Conservation (phyloP, 2,888 invertebrate species). For the Polydrusus cervinus region DNA sequence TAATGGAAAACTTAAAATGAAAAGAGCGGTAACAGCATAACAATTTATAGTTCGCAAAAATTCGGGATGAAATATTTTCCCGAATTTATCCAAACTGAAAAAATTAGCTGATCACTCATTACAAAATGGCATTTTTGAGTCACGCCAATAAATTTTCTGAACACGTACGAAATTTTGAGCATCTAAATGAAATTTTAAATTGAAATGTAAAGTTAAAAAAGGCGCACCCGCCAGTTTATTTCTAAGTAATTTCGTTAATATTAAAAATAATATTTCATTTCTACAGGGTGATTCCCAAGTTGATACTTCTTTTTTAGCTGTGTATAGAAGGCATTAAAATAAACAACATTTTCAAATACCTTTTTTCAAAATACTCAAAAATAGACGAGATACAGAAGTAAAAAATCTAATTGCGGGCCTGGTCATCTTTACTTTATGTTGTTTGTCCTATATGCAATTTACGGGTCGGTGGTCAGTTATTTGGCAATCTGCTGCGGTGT, state of each 20-base stretch:
- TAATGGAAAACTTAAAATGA: constrained; percentile 9
- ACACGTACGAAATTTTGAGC: constrained; percentile 12
- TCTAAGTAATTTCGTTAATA: neutral
- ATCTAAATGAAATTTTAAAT: constrained; percentile 1
- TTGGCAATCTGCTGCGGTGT: too few species aligned
- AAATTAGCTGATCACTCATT: neutral
- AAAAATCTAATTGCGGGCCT: too few species aligned
- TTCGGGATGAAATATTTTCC: neutral
- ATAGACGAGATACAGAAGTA: too few species aligned
- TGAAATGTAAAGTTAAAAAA: neutral
- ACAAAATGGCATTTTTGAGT: neutral
- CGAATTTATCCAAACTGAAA: neutral
- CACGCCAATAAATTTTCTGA: neutral
- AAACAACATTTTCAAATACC: too few species aligned
- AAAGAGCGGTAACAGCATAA: neutral
- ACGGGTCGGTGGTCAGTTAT: too few species aligned
- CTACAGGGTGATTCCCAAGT: too few species aligned
- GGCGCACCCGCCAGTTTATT: constrained; percentile 1
- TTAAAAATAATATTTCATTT: too few species aligned
- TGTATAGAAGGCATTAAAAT: too few species aligned
- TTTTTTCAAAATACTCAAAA: too few species aligned
- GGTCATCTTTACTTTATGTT: too few species aligned
- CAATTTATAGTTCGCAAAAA: neutral
- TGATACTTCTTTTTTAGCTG: too few species aligned
- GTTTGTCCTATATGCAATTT: too few species aligned